Base-by-base conservation (phyloP, 2,888 invertebrate species). In the Miltochrista miniata region DNA sequence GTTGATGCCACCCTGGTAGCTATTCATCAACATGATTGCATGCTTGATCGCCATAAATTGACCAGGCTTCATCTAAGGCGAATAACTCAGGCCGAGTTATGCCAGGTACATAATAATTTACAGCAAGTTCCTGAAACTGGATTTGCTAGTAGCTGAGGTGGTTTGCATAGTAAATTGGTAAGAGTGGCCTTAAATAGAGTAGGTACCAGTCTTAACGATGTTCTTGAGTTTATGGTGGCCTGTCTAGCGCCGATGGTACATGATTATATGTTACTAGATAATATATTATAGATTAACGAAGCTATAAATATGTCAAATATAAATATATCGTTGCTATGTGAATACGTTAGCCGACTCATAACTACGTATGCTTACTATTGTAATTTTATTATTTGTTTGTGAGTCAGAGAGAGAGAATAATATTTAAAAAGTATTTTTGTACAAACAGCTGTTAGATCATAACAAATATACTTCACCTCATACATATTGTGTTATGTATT, bases 11-110 rank as follows among this genome's bases (percentile, higher is more conserved):
- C 53, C 60, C 64, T 41, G 57, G 50, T 56, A 67, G 59, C 55
- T 53, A 61, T 77, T 70, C 67, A 76, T 76, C 76, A 70, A 70
- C 64, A 69, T 74, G 71, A 79, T 79, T 75, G 72, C 62, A 72
- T 45, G 58, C 42, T 48, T 45, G 48, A 48, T 43, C 44, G 42
- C 48, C 36, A 61, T 69, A 68, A 70, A 64, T 67, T 56, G 61
- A 61, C 54, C 64, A 56, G 59, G 62, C 53, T 58, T 64, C 53
- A 54, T 54, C 51, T 54, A 74, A 67, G 55, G 53, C 46, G 54
- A 66, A 73, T 74, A 76, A 76, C 55, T 74, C 64, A 72, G 61
- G 48, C 35, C 13, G 50, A 59, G 53, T 56, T 61, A 52, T 31
- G 11, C 10, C 2, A 8, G 10, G 11, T 52, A 64, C 56, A 64